These are phyloP conservation scores for Hippocampus mohnikei DNA, from an alignment of 2,113 vertebrate genomes.

Conservation along the genomic window DNA sequence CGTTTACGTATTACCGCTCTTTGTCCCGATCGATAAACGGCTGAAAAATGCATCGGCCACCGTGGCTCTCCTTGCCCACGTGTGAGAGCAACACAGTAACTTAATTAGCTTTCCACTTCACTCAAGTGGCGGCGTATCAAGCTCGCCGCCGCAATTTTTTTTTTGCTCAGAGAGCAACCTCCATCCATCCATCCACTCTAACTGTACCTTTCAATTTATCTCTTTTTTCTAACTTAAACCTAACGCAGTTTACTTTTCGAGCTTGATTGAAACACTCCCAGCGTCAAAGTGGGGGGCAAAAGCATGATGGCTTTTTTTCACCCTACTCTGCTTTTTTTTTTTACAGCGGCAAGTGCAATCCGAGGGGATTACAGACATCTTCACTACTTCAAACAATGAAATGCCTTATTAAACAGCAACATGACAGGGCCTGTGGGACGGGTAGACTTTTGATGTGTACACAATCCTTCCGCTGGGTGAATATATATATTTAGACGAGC, in stretches of 20 bases:
- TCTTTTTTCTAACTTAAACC: not conserved
- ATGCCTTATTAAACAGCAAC: conserved; percentile 68
- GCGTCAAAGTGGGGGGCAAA: not conserved
- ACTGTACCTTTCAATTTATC: not conserved
- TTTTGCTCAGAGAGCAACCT: not conserved
- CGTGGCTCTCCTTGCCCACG: too few species aligned
- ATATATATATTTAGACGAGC: conserved; percentile 63
- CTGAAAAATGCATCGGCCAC: too few species aligned
- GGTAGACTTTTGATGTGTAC: conserved; percentile 64
- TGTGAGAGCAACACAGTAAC: too few species aligned
- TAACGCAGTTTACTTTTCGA: conserved; percentile 22
- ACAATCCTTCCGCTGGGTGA: conserved; percentile 54
- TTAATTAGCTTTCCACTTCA: too few species aligned
- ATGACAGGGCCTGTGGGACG: conserved; percentile 60
- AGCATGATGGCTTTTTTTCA: conserved; percentile 42
- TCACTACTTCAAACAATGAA: conserved; percentile 70
- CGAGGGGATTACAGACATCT: conserved; percentile 64
- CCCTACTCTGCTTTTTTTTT: not conserved
- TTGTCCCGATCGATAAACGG: too few species aligned
- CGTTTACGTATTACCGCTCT: too few species aligned
- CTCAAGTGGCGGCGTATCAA: too few species aligned
- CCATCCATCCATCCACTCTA: not conserved
- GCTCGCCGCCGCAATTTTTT: too few species aligned
- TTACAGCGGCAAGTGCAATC: conserved; percentile 40
- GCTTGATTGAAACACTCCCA: conserved; percentile 7